Conservation (phyloP, 92 coral and sea anemone genomes). For the Virgularia gustaviana region DNA sequence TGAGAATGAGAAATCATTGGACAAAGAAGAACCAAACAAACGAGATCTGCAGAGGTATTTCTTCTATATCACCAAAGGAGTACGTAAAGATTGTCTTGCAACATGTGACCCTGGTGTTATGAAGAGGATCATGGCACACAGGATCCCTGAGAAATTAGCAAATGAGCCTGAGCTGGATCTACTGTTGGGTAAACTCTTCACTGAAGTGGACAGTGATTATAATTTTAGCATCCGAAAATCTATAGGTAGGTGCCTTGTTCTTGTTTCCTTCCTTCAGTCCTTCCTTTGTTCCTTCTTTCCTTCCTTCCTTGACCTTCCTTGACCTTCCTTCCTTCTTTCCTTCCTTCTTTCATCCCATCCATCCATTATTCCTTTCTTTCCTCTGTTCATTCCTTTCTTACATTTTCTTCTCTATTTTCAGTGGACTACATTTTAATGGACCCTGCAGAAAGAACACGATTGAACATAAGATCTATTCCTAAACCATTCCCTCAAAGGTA, state of each 20-base stretch:
- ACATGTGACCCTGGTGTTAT: constrained; percentile 72
- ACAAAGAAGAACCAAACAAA: constrained; percentile 58
- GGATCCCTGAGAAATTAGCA: constrained; percentile 66
- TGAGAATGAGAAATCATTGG: constrained; percentile 58
- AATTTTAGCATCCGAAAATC: constrained; percentile 83
- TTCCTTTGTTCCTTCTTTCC: neutral
- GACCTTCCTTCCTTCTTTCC: neutral
- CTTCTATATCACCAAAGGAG: constrained; percentile 82
- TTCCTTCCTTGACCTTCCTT: neutral
- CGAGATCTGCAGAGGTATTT: constrained; percentile 90
- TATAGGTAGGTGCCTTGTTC: constrained; percentile 57
- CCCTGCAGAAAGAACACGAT: constrained; percentile 71
- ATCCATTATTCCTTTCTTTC: neutral
- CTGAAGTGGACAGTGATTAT: constrained; percentile 79
- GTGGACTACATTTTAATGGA: constrained; percentile 94
- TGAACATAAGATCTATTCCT: constrained; percentile 71
- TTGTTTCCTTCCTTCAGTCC: neutral
- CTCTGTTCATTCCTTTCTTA: neutral
- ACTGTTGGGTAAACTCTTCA: constrained; percentile 55
- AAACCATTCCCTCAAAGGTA: constrained; percentile 84
- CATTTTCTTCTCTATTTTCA: constrained; percentile 30
- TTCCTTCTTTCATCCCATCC: neutral
- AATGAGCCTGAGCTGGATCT: constrained; percentile 73
- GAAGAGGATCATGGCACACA: constrained; percentile 74
- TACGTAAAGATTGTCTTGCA: constrained; percentile 77